Base-by-base conservation (phyloP, 2,888 invertebrate genomes). In the Globia sparganii region DNA sequence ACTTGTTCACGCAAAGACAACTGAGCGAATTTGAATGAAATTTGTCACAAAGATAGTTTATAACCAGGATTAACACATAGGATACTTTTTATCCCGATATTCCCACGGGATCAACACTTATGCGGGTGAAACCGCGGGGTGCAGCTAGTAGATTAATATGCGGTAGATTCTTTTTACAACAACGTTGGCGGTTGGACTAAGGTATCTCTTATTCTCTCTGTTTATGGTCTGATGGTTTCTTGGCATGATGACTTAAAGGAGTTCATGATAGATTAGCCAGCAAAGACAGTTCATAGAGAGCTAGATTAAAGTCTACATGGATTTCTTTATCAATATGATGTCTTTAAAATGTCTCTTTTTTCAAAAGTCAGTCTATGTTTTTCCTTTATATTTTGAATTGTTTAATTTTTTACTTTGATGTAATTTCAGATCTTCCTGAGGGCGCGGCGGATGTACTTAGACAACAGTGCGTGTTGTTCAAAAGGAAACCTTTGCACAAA, bases 381-480 rank as follows among this genome's bases (percentile, higher is more conserved):
- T 0, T 13, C 4, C 13, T 43, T 13, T 4, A 3, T 2, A 13
- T 13, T 43, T 43, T 43, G 40, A 13, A 13, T 43, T 43, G 13
- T 43, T 43, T 43, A 4, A 43, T 43, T 43, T 43, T 43, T 43
- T 43, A 43, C 13, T 43, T 13, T 43, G 43, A 13, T 43, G 13
- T 43, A 13, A 43, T 13, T 43, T 13, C 78, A 96, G 96, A 94
- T 86, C 80, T 95, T 8, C 91, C 93, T 0, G 94, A 95, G 58
- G 93, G 88, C 4, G 90, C 88, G 2, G 80, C 85, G 1, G 94
- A 93, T 4, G 85, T 89, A 1, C 80, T 96, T 1, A 89, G 70
- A 49, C 85, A 91, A 28, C 96, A 96, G 74, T 95, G 95, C 75
- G 77, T 81, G 0, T 79, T 93, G 21, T 95, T 96, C 72, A 95